Evolutionary conservation across 2,888 invertebrate species (phyloP).

Genomic region (Rhogogaster chlorosoma): DNA sequence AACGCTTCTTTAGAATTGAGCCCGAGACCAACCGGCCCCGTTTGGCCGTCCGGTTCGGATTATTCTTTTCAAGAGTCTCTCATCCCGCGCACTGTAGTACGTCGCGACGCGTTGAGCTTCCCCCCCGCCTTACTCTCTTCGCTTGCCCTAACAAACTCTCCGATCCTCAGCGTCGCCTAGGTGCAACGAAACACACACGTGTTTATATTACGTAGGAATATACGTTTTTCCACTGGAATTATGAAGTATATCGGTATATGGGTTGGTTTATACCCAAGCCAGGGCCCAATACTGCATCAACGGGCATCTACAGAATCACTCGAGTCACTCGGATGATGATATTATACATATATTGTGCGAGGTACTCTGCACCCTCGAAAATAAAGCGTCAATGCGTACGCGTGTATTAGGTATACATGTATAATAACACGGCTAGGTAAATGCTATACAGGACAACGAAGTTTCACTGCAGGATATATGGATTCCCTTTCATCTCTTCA

Average conservation of each 20-base stretch:
- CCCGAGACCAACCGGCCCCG: conserved; percentile 38
- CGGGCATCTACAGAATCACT: background rate
- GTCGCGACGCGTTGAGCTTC: conserved; percentile 15
- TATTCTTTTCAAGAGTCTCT: conserved; percentile 46
- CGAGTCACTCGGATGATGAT: background rate
- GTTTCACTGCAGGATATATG: conserved; percentile 12
- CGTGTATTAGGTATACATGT: background rate
- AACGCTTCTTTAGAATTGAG: conserved; percentile 45
- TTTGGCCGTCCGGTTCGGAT: conserved; percentile 40
- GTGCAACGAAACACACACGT: conserved; percentile 2
- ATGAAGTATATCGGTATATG: background rate
- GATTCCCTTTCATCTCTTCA: conserved; percentile 40
- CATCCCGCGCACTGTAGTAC: conserved; percentile 23
- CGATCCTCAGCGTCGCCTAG: conserved; percentile 6
- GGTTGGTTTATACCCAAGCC: background rate
- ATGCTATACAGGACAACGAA: background rate
- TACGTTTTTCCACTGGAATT: background rate
- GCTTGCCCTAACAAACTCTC: background rate
- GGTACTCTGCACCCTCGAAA: background rate
- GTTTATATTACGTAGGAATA: too few species aligned
- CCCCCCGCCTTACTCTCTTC: background rate
- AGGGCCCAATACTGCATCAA: background rate
- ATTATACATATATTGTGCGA: background rate
- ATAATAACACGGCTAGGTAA: background rate
- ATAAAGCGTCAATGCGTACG: background rate